Conservation (phyloP, 2,113 vertebrate species). For the Dolichotis patagonum region DNA sequence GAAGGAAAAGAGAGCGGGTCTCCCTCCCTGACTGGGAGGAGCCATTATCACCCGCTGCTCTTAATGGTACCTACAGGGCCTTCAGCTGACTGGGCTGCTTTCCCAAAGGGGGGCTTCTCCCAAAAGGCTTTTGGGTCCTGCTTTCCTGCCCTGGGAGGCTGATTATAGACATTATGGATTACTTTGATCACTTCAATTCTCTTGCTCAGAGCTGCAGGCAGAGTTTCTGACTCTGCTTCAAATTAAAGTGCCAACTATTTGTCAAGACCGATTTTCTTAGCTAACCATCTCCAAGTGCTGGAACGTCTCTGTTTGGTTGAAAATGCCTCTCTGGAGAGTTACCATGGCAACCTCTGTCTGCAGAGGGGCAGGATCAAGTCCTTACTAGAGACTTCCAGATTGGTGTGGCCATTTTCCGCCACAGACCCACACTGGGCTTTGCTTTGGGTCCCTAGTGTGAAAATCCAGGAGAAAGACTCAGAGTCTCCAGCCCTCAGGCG, state of each 20-base stretch:
- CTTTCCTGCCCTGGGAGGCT: background rate
- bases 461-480: background rate
- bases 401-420: constrained; percentile 48
- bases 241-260: constrained; percentile 52
- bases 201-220: background rate
- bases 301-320: constrained; percentile 20
- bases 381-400: constrained; percentile 65
- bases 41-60: background rate
- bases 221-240: constrained; percentile 43
- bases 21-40: background rate
- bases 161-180: background rate
- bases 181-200: constrained; percentile 8
- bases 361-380: background rate
- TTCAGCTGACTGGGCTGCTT: background rate
- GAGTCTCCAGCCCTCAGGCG: background rate
- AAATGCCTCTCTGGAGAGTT: constrained; percentile 48
- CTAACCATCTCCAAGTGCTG: background rate
- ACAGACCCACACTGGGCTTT: background rate
- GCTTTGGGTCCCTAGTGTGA: background rate
- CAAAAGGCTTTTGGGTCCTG: background rate
- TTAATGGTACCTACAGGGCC: background rate
- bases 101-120: background rate
- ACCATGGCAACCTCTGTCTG: constrained; percentile 61
- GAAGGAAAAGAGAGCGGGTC: background rate
- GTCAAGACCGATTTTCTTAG: constrained; percentile 62